Evolutionary conservation across 2,888 invertebrate species (phyloP), one percentile per base, ranked within the genome.

Genomic region (Nineta flava): DNA sequence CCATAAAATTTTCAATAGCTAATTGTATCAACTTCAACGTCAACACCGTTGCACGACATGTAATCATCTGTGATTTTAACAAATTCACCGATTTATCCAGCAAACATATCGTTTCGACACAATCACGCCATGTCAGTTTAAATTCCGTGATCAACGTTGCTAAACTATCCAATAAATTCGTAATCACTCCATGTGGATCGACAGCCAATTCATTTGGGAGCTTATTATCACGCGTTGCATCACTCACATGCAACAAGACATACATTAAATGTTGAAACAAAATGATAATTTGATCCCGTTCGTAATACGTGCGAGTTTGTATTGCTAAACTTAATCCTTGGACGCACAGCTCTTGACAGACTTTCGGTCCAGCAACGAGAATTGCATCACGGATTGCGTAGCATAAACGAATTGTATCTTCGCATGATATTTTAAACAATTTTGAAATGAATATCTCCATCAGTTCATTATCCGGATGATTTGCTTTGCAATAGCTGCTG

Each of bases 61-160:
- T 35, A 26, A 43, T 13, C 16, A n/a, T 16, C 3, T n/a, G 34
- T 9, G 10, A 16, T 48, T 32, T 71, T 17, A 79, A 57, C 47
- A 78, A 69, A 52, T 70, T 70, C 51, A 75, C 67, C 9, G 72
- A 68, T 4, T 72, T 64, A 42, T 70, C 69, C 38, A 76, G 64
- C 10, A 87, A 66, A 55, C 81, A 81, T 52, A 83, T 72, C 0
- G 84, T 79, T 68, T 87, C 86, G 2, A 86, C 71, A 51, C 82
- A 83, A 57, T 86, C 84, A 51, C 79, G 76, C 87, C 87, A 87
- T 32, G 80, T 80, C 12, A 87, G 77, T 53, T 80, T 75, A 56
- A 81, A 81, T 45, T 79, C 74, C 51, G 78, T 76, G 4, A 86
- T 78, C 42, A 85, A 66, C 1, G 73, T 70, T 17, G 77, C 69